These are phyloP conservation scores for Brenthis hecate DNA, from an alignment of 2,888 invertebrate genomes.

Conservation along the genomic window DNA sequence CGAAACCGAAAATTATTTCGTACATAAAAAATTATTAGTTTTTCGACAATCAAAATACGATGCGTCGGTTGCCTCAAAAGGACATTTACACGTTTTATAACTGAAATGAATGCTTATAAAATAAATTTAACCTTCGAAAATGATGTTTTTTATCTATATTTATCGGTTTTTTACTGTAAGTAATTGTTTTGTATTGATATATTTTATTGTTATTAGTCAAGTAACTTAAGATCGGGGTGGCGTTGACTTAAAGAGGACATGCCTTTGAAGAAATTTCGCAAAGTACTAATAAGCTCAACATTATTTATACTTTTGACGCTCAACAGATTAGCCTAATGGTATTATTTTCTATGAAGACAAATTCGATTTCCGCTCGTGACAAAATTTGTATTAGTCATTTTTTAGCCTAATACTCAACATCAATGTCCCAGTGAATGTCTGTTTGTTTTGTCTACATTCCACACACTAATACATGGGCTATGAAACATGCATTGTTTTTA, in stretches of 20 bases:
- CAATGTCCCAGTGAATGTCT: too few relatives aligned
- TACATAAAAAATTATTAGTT: slow-evolving; percentile 34
- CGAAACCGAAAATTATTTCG: slow-evolving; percentile 22
- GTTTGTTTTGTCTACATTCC: background rate
- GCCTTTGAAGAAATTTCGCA: background rate
- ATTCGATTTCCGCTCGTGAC: too few relatives aligned
- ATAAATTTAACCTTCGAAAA: slow-evolving; percentile 37
- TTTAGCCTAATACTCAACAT: too few relatives aligned
- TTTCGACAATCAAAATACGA: slow-evolving; percentile 18
- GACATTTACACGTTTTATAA: slow-evolving; percentile 40
- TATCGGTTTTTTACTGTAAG: slow-evolving; percentile 38
- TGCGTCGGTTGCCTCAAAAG: slow-evolving; percentile 32
- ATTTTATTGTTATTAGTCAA: slow-evolving; percentile 69
- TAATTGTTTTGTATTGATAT: slow-evolving; percentile 49
- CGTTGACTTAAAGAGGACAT: slow-evolving; percentile 40
- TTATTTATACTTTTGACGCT: too few relatives aligned
- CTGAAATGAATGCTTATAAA: slow-evolving; percentile 38
- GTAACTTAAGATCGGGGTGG: slow-evolving; percentile 50
- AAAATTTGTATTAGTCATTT: too few relatives aligned
- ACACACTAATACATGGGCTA: slow-evolving; percentile 24
- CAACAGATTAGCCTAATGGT: too few relatives aligned
- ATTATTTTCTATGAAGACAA: too few relatives aligned
- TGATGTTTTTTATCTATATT: slow-evolving; percentile 40
- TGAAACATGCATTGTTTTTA: background rate
- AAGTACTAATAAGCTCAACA: too few relatives aligned